A percentile compares a stretch with the other conserved stretches of the same genome.
These are phyloP conservation scores for Xestia rhomboidea DNA, from an alignment of 2,888 invertebrate genomes.

Conservation along the genomic window DNA sequence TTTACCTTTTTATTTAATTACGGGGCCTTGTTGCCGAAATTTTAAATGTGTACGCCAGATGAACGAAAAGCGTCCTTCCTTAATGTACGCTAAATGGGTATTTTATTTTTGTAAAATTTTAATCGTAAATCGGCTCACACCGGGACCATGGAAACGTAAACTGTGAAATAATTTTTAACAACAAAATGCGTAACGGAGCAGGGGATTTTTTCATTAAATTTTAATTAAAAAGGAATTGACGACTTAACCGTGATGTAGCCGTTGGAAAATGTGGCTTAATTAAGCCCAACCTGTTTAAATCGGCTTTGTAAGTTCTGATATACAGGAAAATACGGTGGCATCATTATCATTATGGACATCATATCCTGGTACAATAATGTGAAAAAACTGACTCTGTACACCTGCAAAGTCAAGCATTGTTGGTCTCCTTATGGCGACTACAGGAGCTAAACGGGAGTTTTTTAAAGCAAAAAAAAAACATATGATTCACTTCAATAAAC, in stretches of 20 bases:
- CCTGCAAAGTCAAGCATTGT: not conserved
- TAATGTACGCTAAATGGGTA: constrained; percentile 57
- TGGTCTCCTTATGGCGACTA: not conserved
- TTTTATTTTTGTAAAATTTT: constrained; percentile 61
- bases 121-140: constrained; percentile 55
- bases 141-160: constrained; percentile 49
- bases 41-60: constrained; percentile 57
- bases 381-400: not conserved
- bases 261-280: constrained; percentile 49
- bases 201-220: constrained; percentile 37
- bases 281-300: constrained; percentile 34
- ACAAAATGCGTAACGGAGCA: constrained; percentile 29
- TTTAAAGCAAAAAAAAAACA: too few relatives aligned
- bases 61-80: constrained; percentile 54
- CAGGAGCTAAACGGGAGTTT: too few relatives aligned
- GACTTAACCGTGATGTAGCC: constrained; percentile 34
- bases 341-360: not conserved
- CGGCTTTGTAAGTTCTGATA: constrained; percentile 16
- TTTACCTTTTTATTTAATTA: constrained; percentile 66
- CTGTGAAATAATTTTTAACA: constrained; percentile 56
- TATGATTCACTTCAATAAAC: too few relatives aligned
- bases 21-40: constrained; percentile 49
- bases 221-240: constrained; percentile 58
- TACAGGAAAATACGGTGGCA: not conserved
- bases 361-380: not conserved